These are phyloP conservation scores for Palloptera scutellata DNA, from an alignment of 2,888 invertebrate species.

Conservation along the genomic window DNA sequence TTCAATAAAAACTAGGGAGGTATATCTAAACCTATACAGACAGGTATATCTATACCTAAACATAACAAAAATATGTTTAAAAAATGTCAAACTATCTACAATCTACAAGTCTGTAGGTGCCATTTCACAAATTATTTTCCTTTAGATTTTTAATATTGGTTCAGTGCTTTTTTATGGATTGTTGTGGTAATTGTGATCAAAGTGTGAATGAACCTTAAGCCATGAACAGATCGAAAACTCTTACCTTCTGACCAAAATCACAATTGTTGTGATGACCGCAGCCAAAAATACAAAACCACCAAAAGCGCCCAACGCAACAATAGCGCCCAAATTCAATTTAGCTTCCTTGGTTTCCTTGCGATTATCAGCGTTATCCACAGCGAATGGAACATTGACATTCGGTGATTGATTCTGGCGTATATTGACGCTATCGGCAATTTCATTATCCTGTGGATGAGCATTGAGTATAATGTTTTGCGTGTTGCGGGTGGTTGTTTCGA, in stretches of 20 bases:
- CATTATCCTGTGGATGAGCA: constrained; percentile 83
- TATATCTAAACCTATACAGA: too few relatives aligned
- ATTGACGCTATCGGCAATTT: constrained; percentile 68
- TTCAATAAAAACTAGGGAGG: too few relatives aligned
- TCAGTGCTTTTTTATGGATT: background rate
- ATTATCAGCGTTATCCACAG: constrained; percentile 67
- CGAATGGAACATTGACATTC: constrained; percentile 73
- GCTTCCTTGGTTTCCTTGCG: constrained; percentile 68
- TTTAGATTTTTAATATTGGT: background rate
- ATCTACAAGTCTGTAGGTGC: too few relatives aligned
- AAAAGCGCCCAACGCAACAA: constrained; percentile 88
- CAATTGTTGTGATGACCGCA: constrained; percentile 87
- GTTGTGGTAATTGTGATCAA: constrained; percentile 1
- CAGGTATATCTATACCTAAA: too few relatives aligned
- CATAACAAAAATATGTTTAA: too few relatives aligned
- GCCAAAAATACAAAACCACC: constrained; percentile 91
- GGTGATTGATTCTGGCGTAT: constrained; percentile 72
- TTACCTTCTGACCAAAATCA: constrained; percentile 88
- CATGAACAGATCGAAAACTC: constrained; percentile 33
- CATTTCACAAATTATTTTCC: too few relatives aligned
- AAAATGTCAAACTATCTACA: too few relatives aligned
- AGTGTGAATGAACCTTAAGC: background rate
- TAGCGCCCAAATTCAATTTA: constrained; percentile 83
- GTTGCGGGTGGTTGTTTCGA: constrained; percentile 55
- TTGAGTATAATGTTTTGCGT: constrained; percentile 68